Evolutionary conservation across 2,888 invertebrate genomes (phyloP).

Genomic region (Rhagophthalmus giganteus): DNA sequence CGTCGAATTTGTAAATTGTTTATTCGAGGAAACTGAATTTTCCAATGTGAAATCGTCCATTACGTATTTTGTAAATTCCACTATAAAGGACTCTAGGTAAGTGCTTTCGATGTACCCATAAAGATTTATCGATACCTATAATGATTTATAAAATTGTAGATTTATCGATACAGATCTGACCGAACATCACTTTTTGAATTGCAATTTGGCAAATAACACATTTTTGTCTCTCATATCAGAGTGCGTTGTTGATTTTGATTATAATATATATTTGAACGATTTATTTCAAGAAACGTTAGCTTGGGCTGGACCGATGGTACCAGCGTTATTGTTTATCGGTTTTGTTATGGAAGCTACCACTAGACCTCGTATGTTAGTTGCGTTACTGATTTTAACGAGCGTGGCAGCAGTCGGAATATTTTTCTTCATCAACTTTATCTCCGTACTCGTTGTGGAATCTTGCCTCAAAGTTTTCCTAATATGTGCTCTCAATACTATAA

Average conservation of each 20-base stretch:
- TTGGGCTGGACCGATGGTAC: conserved; percentile 56
- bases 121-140: neutral
- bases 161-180: conserved; percentile 71
- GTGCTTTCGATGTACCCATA: too few relatives aligned
- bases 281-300: conserved; percentile 50
- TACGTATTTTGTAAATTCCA: conserved; percentile 65
- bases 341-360: conserved; percentile 47
- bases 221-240: conserved; percentile 52
- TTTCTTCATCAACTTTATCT: conserved; percentile 54
- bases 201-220: conserved; percentile 61
- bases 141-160: conserved; percentile 49
- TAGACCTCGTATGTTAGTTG: conserved; percentile 47
- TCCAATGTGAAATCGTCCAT: conserved; percentile 72
- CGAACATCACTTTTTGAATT: conserved; percentile 63
- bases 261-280: conserved; percentile 63
- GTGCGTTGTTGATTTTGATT: conserved; percentile 58
- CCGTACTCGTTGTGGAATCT: conserved; percentile 50
- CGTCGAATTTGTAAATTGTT: conserved; percentile 71
- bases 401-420: conserved; percentile 59
- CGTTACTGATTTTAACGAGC: conserved; percentile 52
- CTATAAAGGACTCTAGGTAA: conserved; percentile 67
- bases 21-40: conserved; percentile 70
- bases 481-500: conserved; percentile 58
- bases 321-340: conserved; percentile 54
- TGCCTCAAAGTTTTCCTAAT: conserved; percentile 57